Base-by-base conservation (phyloP, 2,888 invertebrate genomes). In the Antheraea assamensis region DNA sequence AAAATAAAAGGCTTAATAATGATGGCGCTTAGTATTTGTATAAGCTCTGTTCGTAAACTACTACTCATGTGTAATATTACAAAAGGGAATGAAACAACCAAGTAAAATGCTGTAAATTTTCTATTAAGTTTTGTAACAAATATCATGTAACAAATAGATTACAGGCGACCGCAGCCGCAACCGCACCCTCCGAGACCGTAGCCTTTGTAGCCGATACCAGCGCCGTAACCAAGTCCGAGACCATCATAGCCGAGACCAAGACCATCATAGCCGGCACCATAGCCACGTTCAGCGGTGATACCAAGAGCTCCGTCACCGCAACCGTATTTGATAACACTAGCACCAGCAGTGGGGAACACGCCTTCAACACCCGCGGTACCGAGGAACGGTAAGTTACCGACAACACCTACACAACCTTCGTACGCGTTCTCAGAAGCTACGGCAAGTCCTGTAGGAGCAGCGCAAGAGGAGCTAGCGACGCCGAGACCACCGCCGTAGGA, bases 321-420 rank as follows among this genome's bases (percentile, higher is more conserved):
- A 58, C 78, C 79, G 77, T 85, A 82, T 8, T 79, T 78, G 58
- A 84, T 78, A 47, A 76, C 78, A 21, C 82, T 81, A 24, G 79
- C 75, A 15, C 85, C 87, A 75, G 74, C 80, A 27, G 81, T 80
- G 24, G 84, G 82, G 70, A 84, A 73, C 24, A 76, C 74, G 21
- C 84, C 85, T 49, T 85, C 82, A 71, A 87, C 42, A 71, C 66
- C 81, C 24, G 81, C 83, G 73, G 84, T 77, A 47, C 84, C 82
- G 24, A 87, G 74, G 81, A 84, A 85, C 27, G 87, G 87, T 77
- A 86, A 77, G 75, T 82, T 80, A 31, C 87, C 87, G 61, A 71
- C 77, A 3, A 83, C 81, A 15, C 77, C 77, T 15, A 84, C 72
- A 19, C 76, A 72, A 0, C 84, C 85, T 31, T 77, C 81, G 70